phyloP scores from a whole-genome alignment of 1,140 invertebrate genomes.

The Dryas iulia region DNA sequence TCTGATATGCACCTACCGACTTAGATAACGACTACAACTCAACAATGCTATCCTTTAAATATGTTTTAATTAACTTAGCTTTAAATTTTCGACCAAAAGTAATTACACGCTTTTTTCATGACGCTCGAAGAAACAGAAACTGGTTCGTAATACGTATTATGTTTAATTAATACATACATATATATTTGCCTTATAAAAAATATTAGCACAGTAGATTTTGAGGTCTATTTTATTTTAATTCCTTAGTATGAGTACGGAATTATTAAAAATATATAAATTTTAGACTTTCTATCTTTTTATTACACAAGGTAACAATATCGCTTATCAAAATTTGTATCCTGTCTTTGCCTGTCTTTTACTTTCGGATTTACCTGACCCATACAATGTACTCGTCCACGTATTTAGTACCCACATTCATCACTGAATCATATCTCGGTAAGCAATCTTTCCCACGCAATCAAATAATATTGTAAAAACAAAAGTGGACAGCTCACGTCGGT shows the following conservation, averaged over 20 bases:
- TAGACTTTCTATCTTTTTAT: not conserved
- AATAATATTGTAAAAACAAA: not conserved
- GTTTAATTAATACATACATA: not conserved
- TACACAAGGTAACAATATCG: not conserved
- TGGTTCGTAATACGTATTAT: not conserved
- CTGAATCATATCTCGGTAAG: not conserved
- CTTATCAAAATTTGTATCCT: not conserved
- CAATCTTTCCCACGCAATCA: constrained; percentile 1
- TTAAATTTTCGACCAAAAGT: not conserved
- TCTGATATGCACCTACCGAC: not conserved
- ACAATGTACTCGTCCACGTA: not conserved
- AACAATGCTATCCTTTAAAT: constrained; percentile 2
- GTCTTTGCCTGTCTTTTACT: not conserved
- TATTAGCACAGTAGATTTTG: not conserved
- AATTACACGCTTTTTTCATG: not conserved
- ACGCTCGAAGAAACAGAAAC: not conserved
- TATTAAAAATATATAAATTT: not conserved
- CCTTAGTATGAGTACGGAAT: not conserved
- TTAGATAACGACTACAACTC: constrained; percentile 8
- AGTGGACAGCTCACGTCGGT: not conserved
- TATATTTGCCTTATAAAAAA: not conserved
- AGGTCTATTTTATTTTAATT: not conserved
- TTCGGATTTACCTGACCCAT: not conserved
- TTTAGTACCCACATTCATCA: not conserved
- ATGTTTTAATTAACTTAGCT: not conserved